Percentiles rank a stretch among this genome's conserved stretches.
These are phyloP conservation scores for Lathronympha strigana DNA, from an alignment of 2,888 invertebrate species.

Conservation along the genomic window DNA sequence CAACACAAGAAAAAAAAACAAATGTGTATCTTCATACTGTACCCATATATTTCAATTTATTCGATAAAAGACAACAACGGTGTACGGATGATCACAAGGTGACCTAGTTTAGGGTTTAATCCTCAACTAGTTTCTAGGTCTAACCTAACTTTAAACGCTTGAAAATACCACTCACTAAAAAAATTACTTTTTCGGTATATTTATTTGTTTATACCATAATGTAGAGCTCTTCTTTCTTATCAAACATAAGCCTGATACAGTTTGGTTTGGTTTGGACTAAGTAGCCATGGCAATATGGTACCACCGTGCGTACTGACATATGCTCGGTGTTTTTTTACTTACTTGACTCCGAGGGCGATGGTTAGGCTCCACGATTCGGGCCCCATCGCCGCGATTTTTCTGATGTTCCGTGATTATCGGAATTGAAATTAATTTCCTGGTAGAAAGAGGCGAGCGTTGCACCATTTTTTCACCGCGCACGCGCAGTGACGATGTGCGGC, in stretches of 20 bases:
- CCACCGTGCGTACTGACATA: constrained; percentile 17
- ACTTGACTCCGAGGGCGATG: constrained; percentile 85
- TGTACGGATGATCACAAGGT: neutral
- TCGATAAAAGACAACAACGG: neutral
- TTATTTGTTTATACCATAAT: constrained; percentile 13
- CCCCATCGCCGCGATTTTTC: constrained; percentile 77
- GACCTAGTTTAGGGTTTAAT: constrained; percentile 11
- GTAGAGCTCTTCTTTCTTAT: constrained; percentile 6
- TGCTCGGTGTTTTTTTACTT: constrained; percentile 57
- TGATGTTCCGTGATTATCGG: constrained; percentile 86
- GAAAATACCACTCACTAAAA: neutral
- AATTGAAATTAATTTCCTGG: constrained; percentile 83
- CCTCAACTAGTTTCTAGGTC: neutral
- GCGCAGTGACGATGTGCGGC: constrained; percentile 87
- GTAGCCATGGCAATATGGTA: constrained; percentile 56
- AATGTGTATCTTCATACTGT: too few species aligned
- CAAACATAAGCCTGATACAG: constrained; percentile 30
- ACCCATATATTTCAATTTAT: too few species aligned
- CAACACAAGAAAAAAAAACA: too few species aligned
- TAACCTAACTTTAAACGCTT: constrained; percentile 16
- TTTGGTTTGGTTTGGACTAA: constrained; percentile 48
- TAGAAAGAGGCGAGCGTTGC: constrained; percentile 81
- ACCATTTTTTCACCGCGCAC: constrained; percentile 87
- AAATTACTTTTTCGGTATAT: neutral
- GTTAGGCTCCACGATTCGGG: constrained; percentile 73